phyloP scores from a whole-genome alignment of 2,797 vertebrate genomes.

The Phalloptychus januarius region DNA sequence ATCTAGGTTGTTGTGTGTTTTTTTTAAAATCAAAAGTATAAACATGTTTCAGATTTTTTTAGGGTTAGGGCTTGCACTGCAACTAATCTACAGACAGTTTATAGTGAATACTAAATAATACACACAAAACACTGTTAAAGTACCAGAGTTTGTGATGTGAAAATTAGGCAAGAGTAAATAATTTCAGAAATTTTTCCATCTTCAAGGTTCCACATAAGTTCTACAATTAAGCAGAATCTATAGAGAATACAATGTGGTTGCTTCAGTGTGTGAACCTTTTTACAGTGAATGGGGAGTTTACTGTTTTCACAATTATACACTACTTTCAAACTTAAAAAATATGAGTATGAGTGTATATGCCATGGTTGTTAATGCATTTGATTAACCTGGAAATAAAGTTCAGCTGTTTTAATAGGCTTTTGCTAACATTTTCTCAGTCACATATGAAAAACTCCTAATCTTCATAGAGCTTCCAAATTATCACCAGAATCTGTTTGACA shows the following conservation, averaged over 20 bases:
- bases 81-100: conserved; percentile 7
- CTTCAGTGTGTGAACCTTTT: neutral
- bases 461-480: neutral
- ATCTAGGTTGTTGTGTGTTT: neutral
- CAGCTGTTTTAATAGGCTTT: neutral
- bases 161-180: neutral
- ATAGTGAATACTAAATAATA: neutral
- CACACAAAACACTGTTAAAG: neutral
- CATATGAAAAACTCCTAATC: neutral
- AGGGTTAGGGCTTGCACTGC: conserved; percentile 15
- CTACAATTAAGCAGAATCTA: neutral
- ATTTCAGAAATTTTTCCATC: neutral
- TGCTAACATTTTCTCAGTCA: neutral
- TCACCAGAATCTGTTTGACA: neutral
- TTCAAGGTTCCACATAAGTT: neutral
- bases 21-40: conserved; percentile 4
- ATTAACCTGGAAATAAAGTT: neutral
- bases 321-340: neutral
- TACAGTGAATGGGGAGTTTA: neutral
- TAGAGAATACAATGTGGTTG: neutral
- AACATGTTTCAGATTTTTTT: neutral
- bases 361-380: neutral
- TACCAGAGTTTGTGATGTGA: neutral
- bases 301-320: neutral
- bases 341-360: neutral